Evolutionary conservation across 2,888 invertebrate species (phyloP).

Genomic region (Drosophila flavopinicola): DNA sequence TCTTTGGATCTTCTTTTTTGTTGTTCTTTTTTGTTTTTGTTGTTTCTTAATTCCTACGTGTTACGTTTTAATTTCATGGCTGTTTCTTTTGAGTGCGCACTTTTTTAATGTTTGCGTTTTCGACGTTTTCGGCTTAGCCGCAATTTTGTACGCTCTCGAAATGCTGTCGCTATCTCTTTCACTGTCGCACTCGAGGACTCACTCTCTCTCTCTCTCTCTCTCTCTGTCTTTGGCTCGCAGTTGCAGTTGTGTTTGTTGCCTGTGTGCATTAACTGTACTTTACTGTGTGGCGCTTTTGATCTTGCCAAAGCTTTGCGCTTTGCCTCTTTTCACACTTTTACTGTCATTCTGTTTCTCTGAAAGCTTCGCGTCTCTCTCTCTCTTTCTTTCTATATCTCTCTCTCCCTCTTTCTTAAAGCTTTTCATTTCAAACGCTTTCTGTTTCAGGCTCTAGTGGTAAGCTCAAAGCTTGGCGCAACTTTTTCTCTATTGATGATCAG

Average conservation of each 20-base stretch:
- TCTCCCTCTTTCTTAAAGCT: constrained; percentile 5
- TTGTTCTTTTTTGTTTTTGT: constrained; percentile 3
- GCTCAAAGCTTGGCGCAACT: constrained; percentile 1
- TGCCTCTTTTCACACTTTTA: neutral
- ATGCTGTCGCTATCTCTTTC: neutral
- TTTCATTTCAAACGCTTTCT: neutral
- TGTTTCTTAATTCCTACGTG: constrained; percentile 24
- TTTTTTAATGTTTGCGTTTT: constrained; percentile 15
- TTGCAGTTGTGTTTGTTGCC: constrained; percentile 9
- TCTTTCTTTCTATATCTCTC: constrained; percentile 19
- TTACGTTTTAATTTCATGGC: constrained; percentile 50
- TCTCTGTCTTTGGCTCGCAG: constrained; percentile 4
- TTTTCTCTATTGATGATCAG: neutral
- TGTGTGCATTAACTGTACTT: constrained; percentile 18
- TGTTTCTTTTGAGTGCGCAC: constrained; percentile 35
- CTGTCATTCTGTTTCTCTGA: no score
- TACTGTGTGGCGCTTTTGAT: constrained; percentile 8
- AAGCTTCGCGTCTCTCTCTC: constrained; percentile 9
- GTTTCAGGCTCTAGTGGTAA: neutral
- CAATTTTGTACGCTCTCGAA: constrained; percentile 19
- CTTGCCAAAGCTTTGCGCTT: constrained; percentile 2
- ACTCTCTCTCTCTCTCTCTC: constrained; percentile 9
- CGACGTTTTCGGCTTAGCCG: constrained; percentile 27
- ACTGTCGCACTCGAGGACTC: constrained; percentile 8
- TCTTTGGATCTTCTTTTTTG: constrained; percentile 13